These are phyloP conservation scores for Triplophysa yarkandensis DNA, from an alignment of 2,797 vertebrate species.

Conservation along the genomic window DNA sequence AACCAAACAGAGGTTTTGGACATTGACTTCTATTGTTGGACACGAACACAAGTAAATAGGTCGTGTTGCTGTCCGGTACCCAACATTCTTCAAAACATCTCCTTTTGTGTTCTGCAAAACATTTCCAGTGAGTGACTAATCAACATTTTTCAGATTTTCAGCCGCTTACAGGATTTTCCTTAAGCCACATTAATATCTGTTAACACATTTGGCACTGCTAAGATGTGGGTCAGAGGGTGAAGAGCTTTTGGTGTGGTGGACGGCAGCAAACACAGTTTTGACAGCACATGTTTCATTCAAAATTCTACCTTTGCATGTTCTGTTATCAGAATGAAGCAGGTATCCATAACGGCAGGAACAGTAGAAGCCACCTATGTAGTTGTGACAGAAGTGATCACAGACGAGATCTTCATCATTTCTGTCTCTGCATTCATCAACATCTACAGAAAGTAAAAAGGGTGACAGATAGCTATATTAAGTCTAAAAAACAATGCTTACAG, in stretches of 20 bases:
- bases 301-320: slow-evolving; percentile 87
- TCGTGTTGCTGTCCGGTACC: too few relatives aligned
- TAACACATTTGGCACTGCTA: slow-evolving; percentile 8
- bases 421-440: slow-evolving; percentile 89
- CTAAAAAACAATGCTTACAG: neutral
- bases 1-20: too few relatives aligned
- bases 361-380: slow-evolving; percentile 93
- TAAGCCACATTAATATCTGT: slow-evolving; percentile 8
- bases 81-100: too few relatives aligned
- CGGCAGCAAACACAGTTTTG: neutral
- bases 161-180: slow-evolving; percentile 35
- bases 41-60: too few relatives aligned
- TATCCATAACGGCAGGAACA: slow-evolving; percentile 96
- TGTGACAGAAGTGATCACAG: slow-evolving; percentile 95
- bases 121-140: slow-evolving; percentile 9
- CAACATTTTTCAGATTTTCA: slow-evolving; percentile 43
- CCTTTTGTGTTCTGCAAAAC: too few relatives aligned
- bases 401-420: slow-evolving; percentile 80
- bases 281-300: neutral
- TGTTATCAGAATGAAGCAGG: slow-evolving; percentile 91
- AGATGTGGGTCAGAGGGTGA: slow-evolving; percentile 6
- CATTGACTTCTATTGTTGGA: too few relatives aligned
- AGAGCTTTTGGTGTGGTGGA: neutral
- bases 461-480: neutral
- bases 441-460: slow-evolving; percentile 63